A percentile compares a stretch with the other conserved stretches of the same genome.
phyloP scores from a whole-genome alignment of 1,140 invertebrate species.

The Ladona fulva region DNA sequence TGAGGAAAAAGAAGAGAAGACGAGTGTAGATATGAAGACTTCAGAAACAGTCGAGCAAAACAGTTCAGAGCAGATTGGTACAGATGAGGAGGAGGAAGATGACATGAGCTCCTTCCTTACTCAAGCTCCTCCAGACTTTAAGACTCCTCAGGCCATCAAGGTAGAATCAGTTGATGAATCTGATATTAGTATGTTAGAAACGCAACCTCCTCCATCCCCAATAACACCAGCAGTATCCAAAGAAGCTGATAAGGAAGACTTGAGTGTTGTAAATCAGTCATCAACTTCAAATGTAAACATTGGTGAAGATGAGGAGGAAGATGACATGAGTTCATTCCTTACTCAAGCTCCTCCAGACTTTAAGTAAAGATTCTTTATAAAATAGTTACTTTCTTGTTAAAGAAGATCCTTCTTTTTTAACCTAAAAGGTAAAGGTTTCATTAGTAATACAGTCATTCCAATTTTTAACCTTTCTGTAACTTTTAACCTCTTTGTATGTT shows the following conservation, averaged over 20 bases:
- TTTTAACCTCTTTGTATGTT: too few species aligned
- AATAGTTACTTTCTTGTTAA: too few species aligned
- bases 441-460: too few species aligned
- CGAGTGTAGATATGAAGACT: too few species aligned
- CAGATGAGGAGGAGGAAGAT: not conserved
- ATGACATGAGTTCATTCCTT: not conserved
- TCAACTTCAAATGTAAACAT: not conserved
- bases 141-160: not conserved
- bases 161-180: not conserved
- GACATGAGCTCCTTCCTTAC: not conserved
- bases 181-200: not conserved
- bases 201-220: not conserved
- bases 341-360: not conserved
- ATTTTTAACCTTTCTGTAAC: too few species aligned
- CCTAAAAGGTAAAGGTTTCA: too few species aligned
- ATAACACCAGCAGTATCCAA: not conserved
- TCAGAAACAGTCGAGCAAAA: too few species aligned
- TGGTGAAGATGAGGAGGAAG: not conserved
- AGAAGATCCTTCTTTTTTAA: too few species aligned
- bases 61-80: too few species aligned
- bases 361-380: too few species aligned
- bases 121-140: not conserved
- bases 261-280: too few species aligned
- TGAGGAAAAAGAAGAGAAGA: too few species aligned
- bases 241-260: not conserved